Evolutionary conservation across 2,113 vertebrate species (phyloP), one percentile per base, ranked within the genome.

Genomic region (Chascanopsetta lugubris): DNA sequence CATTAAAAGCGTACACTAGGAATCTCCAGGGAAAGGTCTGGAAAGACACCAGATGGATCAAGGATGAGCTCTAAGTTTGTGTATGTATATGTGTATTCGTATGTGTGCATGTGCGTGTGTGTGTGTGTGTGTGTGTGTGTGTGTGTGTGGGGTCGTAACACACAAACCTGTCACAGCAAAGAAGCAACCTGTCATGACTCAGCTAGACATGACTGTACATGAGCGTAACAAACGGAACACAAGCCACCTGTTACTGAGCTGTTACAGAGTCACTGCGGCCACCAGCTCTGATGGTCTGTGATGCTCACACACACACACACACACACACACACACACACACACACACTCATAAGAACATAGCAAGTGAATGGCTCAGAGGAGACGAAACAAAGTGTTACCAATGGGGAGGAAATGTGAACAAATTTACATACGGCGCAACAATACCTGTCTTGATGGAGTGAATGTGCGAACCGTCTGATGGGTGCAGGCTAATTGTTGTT

Each of bases 121-220:
- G 10, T 65, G 54, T 53, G 58, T 49, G 24, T 30, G 29, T 32
- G 56, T 51, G 42, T 56, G 57, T 25, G 40, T 49, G 56, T 2
- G 12, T 9, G 27, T 6, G 20, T 63, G 38, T 27, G 58, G 74
- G 61, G 80, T 85, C 69, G 77, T 67, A 75, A 79, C 80, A 75
- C 66, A n/a, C 50, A 85, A 90, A 90, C 87, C 87, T 87, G 85
- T 87, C 87, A 88, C 81, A 87, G 88, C 86, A 89, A 90, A 89
- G 87, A 85, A 87, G 74, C 86, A 83, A 85, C 82, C 81, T 88
- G 85, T 89, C 84, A 84, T 82, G 65, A 89, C 84, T 79, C 67
- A 72, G 60, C 80, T 54, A 57, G 62, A 83, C 83, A 81, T 61
- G 72, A 80, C 67, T 68, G 66, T 71, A 70, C 77, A 77, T 61